Conservation (phyloP, 1,140 invertebrate genomes). For the Caenorhabditis latens region DNA sequence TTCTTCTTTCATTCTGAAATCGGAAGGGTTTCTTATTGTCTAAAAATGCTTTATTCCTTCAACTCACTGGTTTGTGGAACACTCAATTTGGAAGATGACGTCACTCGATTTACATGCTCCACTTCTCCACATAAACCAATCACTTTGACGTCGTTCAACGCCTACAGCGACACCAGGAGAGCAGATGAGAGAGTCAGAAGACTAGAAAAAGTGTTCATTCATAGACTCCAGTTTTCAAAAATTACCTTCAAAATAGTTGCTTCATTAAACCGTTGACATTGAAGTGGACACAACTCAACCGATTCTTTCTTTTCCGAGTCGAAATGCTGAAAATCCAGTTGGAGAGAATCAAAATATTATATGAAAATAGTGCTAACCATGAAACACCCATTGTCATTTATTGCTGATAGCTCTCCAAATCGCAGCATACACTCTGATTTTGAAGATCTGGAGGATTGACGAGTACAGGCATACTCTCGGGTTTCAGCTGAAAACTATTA, state of each 20-base stretch:
- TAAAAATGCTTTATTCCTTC: not conserved
- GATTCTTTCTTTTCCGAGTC: conserved; percentile 8
- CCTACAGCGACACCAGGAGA: conserved; percentile 21
- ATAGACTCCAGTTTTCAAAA: too few relatives aligned
- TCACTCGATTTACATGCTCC: conserved; percentile 36
- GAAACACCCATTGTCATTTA: conserved; percentile 31
- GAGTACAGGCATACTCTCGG: conserved; percentile 10
- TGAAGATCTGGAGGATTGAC: conserved; percentile 24
- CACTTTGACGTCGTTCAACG: conserved; percentile 43
- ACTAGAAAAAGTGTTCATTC: not conserved
- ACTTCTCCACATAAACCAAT: conserved; percentile 54
- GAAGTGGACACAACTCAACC: conserved; percentile 18
- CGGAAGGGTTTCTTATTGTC: not conserved
- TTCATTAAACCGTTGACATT: conserved; percentile 35
- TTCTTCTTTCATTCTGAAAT: conserved; percentile 24
- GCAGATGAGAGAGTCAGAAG: conserved; percentile 28
- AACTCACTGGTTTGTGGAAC: conserved; percentile 32
- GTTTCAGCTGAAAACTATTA: conserved; percentile 14
- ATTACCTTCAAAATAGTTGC: conserved; percentile 13
- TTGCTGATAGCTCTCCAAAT: conserved; percentile 36
- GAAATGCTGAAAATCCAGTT: not conserved
- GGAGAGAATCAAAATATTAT: not conserved
- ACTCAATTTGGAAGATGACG: conserved; percentile 53
- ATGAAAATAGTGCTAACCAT: not conserved
- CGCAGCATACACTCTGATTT: conserved; percentile 45